These are phyloP conservation scores for Hemiscyllium ocellatum DNA, from an alignment of 2,113 vertebrate genomes.

Conservation along the genomic window DNA sequence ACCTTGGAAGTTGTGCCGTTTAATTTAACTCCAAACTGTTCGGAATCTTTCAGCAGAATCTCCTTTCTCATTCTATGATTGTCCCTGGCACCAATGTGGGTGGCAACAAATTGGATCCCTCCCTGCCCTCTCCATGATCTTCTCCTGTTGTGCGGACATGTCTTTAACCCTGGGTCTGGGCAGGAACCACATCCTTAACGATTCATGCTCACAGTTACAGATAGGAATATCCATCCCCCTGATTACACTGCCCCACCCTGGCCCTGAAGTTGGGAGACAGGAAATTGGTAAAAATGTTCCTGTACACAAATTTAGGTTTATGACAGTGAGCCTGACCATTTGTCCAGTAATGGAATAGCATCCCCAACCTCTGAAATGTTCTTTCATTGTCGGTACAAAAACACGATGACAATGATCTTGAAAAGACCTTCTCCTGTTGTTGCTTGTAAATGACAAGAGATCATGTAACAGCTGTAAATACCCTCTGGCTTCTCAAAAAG, in stretches of 20 bases:
- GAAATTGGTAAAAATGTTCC: background rate
- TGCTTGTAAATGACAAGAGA: background rate
- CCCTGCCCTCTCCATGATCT: no score
- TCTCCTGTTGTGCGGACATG: no score
- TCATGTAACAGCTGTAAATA: background rate
- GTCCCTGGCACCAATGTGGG: no score
- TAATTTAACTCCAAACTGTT: no score
- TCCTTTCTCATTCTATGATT: no score
- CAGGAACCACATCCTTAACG: no score
- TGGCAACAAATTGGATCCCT: no score
- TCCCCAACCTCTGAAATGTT: background rate
- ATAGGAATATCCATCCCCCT: no score
- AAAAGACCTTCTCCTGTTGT: background rate
- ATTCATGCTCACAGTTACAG: no score
- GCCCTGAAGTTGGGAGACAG: background rate
- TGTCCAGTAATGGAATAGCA: background rate
- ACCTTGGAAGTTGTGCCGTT: no score
- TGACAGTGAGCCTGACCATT: background rate
- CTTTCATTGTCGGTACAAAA: background rate
- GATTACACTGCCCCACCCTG: background rate
- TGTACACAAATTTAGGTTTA: background rate
- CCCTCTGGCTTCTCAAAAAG: background rate
- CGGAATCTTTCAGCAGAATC: no score
- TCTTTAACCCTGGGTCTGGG: no score
- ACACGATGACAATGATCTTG: background rate